Conservation (phyloP, 2,888 invertebrate species). For the Trisateles emortualis region DNA sequence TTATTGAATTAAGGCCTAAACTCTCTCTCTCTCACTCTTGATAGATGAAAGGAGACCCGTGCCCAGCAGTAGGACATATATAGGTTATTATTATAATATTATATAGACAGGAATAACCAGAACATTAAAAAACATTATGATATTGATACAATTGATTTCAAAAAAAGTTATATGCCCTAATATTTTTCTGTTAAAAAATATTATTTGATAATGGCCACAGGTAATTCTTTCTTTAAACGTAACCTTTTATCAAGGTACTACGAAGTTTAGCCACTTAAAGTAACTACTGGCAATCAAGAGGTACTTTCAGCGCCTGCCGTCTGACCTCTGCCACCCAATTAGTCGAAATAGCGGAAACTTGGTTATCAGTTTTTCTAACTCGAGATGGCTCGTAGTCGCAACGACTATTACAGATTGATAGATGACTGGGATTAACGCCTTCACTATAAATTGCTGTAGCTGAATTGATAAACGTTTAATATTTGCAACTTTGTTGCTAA, state of each 20-base stretch:
- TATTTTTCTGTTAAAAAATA: too few species aligned
- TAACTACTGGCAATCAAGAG: neutral
- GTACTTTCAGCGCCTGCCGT: neutral
- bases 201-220: too few species aligned
- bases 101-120: too few species aligned
- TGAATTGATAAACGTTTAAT: neutral
- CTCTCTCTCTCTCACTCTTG: too few species aligned
- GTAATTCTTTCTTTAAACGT: neutral
- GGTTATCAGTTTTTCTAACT: conserved; percentile 6
- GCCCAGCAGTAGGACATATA: too few species aligned
- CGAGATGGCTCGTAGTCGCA: neutral
- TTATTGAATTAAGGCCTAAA: too few species aligned
- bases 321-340: conserved; percentile 6
- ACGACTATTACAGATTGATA: neutral
- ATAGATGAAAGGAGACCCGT: too few species aligned
- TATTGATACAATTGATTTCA: too few species aligned
- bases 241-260: neutral
- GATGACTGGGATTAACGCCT: conserved; percentile 1
- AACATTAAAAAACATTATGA: too few species aligned
- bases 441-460: neutral
- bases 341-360: conserved; percentile 1
- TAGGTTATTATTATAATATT: too few species aligned
- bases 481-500: conserved; percentile 4
- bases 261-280: neutral
- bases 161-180: too few species aligned